Base-by-base conservation (phyloP, 2,797 vertebrate genomes). In the Aulostomus chinensis region DNA sequence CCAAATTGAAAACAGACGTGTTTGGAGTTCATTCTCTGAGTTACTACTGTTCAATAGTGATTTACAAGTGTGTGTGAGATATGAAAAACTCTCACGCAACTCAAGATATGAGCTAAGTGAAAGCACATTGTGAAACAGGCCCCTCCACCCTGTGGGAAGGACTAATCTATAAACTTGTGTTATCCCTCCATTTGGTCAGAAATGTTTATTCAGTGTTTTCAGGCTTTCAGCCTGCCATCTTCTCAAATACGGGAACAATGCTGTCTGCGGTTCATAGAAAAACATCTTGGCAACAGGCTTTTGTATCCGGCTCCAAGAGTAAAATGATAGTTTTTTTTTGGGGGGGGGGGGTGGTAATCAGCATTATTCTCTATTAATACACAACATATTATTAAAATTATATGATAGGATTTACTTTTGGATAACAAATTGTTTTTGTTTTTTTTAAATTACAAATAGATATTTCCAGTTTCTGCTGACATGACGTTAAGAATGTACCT, bases 1-100 rank as follows among this genome's bases (percentile, higher is more conserved):
- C 83, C 78, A 91, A 94, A 96, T 94, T 91, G 90, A 91, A 97
- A 95, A 86, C 95, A 96, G 94, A 90, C 90, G 72, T 91, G 88
- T 92, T 93, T 90, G 87, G 84, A 90, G 90, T 92, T 94, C 89
- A 83, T 92, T 92, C 88, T 88, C 86, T 91, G 89, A 93, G 90
- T 94, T 93, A 93, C 94, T 94, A 93, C 92, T 86, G 89, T 93
- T 93, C 87, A 78, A 83, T 89, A 91, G 91, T 93, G 92, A 94
- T 94, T 92, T 94, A 96, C 90, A 92, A 92, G 88, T 86, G 81
- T 88, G 83, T 85, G 88, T 91, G 89, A 94, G 92, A 89, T 89
- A 90, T 90, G 89, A 91, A 88, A 91, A 90, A 91, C 88, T 94
- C 93, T 93, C 94, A 93, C 80, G 88, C 88, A 93, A 91, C 89